Evolutionary conservation across 92 coral and sea anemone genomes (phyloP), one percentile per base, ranked within the genome.

Genomic region (Parazoanthus swiftii): DNA sequence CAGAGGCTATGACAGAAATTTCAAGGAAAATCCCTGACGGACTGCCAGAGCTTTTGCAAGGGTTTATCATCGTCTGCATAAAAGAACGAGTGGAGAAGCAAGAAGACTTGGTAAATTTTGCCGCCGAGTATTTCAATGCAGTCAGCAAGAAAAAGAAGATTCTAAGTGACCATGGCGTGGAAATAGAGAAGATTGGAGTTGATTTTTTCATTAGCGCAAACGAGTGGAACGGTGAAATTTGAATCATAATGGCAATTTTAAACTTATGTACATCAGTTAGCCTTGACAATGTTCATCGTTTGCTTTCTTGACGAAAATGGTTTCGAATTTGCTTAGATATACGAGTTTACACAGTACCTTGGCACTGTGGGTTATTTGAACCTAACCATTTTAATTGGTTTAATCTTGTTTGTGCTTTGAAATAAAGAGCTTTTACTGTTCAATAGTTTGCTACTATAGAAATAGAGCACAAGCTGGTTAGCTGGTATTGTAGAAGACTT

Each of bases 1-100:
- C n/a, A 5, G 58, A 13, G 20, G 44, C 8, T 16, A 92, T 92
- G 94, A 82, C 90, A 51, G 71, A 89, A 15, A 86, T 51, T 39
- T 86, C 79, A 74, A 88, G 90, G 56, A 88, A 72, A 56, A 86
- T 93, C 16, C 99, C 99, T 0, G 82, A 86, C 4, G 99, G 99
- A 1, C 97, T 97, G 2, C 94, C 92, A 7, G 98, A 97, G 63
- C 80, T 97, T 82, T 95, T 97, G 6, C 98, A 97, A 81, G 99
- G 94, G 15, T 97, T 97, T 77, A 96, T 97, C 1, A 89, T 97
- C 3, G 92, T 85, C 50, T 95, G 94, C 35, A 75, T 97, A 48
- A 88, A 94, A 18, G 98, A 95, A 74, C 46, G 68, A 29, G 78
- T 87, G 7, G 90, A 90, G 88, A 90, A 94, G 73, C 98, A 96